phyloP scores from a whole-genome alignment of 2,113 vertebrate genomes.

The Hippolais icterina region DNA sequence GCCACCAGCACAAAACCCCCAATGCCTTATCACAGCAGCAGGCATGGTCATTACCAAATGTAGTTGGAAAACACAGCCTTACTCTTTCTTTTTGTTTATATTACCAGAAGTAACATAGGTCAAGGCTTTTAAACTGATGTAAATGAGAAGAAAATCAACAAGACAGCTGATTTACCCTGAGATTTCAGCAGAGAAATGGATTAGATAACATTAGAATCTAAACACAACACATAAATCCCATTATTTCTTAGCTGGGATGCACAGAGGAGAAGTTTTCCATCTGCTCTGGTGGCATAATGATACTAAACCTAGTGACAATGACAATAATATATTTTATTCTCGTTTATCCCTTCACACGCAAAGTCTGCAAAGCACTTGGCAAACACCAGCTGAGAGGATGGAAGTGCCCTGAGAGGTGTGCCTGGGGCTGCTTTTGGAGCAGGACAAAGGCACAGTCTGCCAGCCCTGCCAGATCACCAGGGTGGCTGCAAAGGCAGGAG shows the following conservation, averaged over 20 bases:
- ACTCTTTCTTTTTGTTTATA: background rate
- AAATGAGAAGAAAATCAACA: conserved; percentile 23
- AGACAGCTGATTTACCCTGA: conserved; percentile 23
- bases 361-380: background rate
- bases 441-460: background rate
- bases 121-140: background rate
- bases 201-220: conserved; percentile 38
- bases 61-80: background rate
- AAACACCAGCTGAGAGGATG: background rate
- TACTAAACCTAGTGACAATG: background rate
- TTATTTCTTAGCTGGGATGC: conserved; percentile 54
- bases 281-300: conserved; percentile 39
- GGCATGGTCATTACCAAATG: background rate
- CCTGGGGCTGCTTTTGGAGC: rapidly evolving
- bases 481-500: background rate
- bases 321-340: conserved; percentile 29
- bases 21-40: background rate
- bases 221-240: conserved; percentile 33
- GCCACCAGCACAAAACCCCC: background rate
- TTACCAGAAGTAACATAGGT: background rate
- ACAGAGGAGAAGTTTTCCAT: conserved; percentile 62
- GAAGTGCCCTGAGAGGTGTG: background rate
- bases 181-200: conserved; percentile 10
- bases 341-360: background rate
- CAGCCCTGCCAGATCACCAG: background rate